Conservation (phyloP, 2,797 vertebrate species). For the Sebastes umbrosus region DNA sequence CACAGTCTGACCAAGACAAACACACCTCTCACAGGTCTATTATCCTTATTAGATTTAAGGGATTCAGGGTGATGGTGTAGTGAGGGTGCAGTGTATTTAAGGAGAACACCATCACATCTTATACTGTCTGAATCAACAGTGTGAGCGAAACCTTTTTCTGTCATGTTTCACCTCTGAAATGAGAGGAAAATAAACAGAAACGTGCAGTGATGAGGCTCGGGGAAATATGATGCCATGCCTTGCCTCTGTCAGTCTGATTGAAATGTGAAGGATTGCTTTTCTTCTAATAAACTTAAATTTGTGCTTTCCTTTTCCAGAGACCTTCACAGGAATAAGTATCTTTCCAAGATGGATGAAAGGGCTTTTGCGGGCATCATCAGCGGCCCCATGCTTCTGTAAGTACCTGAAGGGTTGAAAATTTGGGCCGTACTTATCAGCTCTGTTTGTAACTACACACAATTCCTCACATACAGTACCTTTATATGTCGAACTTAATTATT, state of each 20-base stretch:
- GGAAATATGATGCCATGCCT: constrained; percentile 37
- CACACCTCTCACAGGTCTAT: constrained; percentile 63
- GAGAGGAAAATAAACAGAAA: constrained; percentile 52
- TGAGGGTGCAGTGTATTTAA: constrained; percentile 62
- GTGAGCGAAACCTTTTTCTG: constrained; percentile 43
- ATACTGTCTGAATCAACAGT: constrained; percentile 53
- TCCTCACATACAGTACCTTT: neutral
- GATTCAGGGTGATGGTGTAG: constrained; percentile 57
- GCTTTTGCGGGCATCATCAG: constrained; percentile 88
- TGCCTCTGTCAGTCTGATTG: constrained; percentile 27
- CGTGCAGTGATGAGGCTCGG: constrained; percentile 35
- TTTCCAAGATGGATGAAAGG: constrained; percentile 87
- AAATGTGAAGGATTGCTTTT: constrained; percentile 34
- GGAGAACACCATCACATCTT: constrained; percentile 54
- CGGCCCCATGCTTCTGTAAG: constrained; percentile 94
- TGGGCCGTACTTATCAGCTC: neutral
- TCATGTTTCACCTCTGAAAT: constrained; percentile 36
- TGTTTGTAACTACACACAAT: neutral
- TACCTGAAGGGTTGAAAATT: constrained; percentile 51
- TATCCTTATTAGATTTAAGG: constrained; percentile 76
- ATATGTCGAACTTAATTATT: neutral
- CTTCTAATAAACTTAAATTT: constrained; percentile 16
- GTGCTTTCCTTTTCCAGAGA: constrained; percentile 82
- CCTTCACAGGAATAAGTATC: constrained; percentile 91
- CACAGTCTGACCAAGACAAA: constrained; percentile 72